Conservation (phyloP, 2,797 vertebrate genomes). For the Benthosema pterotum region DNA sequence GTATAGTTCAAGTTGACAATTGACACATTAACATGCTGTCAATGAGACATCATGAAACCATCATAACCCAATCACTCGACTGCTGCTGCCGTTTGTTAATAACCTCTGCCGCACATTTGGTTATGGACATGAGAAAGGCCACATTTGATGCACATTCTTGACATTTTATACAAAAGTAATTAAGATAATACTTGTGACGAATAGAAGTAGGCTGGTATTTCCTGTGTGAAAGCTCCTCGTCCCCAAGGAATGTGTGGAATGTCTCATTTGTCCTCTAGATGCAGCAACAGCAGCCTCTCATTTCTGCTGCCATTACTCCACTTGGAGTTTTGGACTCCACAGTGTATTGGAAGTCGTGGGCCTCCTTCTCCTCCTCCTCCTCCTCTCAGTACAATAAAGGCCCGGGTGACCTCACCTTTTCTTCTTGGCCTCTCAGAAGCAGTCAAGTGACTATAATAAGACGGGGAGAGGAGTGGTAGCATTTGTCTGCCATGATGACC, state of each 20-base stretch:
- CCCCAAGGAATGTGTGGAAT: constrained; percentile 80
- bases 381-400: background rate
- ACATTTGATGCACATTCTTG: background rate
- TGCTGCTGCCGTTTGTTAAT: too few relatives aligned
- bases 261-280: constrained; percentile 72
- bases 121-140: background rate
- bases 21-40: too few relatives aligned
- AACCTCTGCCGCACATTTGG: too few relatives aligned
- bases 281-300: constrained; percentile 58
- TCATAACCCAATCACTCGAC: too few relatives aligned
- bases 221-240: constrained; percentile 74
- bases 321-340: constrained; percentile 45
- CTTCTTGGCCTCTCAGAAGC: constrained; percentile 30
- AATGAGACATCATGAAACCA: too few relatives aligned
- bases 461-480: constrained; percentile 20
- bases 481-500: constrained; percentile 7
- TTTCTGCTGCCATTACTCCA: constrained; percentile 49
- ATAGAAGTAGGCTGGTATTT: constrained; percentile 70
- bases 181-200: constrained; percentile 60
- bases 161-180: constrained; percentile 22
- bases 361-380: too few relatives aligned
- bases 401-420: constrained; percentile 29
- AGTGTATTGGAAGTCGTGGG: constrained; percentile 34
- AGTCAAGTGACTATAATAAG: constrained; percentile 33
- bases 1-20: too few relatives aligned